A percentile compares a stretch with the other conserved stretches of the same genome.
These are phyloP conservation scores for Cylas formicarius DNA, from an alignment of 1,140 invertebrate species.

Conservation along the genomic window DNA sequence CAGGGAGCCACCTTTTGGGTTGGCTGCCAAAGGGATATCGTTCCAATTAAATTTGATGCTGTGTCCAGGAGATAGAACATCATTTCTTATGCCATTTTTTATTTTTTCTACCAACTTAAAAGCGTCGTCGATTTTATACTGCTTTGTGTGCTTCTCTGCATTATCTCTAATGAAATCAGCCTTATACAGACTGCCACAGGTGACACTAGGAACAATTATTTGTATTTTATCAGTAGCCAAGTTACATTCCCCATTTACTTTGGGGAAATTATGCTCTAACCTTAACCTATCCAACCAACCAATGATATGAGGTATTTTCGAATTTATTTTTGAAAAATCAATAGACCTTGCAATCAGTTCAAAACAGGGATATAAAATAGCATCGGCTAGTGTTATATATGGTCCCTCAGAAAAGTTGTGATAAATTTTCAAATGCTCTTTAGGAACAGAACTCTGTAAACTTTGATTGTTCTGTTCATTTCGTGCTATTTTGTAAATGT, in stretches of 20 bases:
- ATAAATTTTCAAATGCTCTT: constrained; percentile 49
- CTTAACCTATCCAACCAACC: constrained; percentile 55
- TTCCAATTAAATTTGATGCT: constrained; percentile 54
- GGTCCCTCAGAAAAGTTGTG: constrained; percentile 80
- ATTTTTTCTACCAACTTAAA: constrained; percentile 44
- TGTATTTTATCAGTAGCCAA: constrained; percentile 19
- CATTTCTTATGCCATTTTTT: constrained; percentile 40
- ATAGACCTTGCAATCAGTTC: constrained; percentile 45
- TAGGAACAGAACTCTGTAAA: constrained; percentile 43
- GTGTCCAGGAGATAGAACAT: constrained; percentile 40
- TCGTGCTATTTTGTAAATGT: constrained; percentile 70
- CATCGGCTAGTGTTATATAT: constrained; percentile 74
- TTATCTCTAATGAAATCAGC: constrained; percentile 70
- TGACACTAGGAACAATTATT: constrained; percentile 31
- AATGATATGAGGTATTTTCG: constrained; percentile 55
- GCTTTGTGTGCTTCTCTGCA: constrained; percentile 66
- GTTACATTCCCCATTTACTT: constrained; percentile 13
- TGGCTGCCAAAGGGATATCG: constrained; percentile 60
- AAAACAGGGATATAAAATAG: constrained; percentile 70
- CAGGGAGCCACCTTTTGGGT: constrained; percentile 70
- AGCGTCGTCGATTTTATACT: constrained; percentile 63
- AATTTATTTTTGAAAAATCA: constrained; percentile 39
- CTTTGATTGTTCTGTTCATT: constrained; percentile 47
- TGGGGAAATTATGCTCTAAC: constrained; percentile 22
- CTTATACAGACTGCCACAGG: constrained; percentile 66